Conservation (phyloP, 2,797 vertebrate genomes). For the Hephaestus fuliginosus region DNA sequence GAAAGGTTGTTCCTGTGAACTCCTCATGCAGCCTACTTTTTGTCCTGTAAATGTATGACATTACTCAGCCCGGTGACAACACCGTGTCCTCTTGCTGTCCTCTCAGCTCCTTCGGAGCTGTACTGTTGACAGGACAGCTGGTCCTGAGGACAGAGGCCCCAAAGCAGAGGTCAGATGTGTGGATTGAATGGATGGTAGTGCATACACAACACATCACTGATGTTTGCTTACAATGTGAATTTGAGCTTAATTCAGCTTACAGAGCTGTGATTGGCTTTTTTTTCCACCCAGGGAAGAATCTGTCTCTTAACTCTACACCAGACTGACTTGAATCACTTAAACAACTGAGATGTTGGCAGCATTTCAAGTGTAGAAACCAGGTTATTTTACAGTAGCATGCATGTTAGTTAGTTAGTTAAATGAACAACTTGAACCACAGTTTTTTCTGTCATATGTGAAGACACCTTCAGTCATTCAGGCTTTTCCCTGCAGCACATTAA, state of each 20-base stretch:
- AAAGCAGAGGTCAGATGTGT: not conserved
- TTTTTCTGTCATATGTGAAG: not conserved
- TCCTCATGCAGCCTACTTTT: too few species aligned
- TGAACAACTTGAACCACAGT: not conserved
- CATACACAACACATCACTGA: not conserved
- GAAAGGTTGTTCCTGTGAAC: not conserved
- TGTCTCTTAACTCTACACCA: not conserved
- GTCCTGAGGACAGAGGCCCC: not conserved
- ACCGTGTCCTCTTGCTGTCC: not conserved
- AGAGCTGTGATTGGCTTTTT: not conserved
- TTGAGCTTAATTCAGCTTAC: not conserved
- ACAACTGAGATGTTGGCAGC: not conserved
- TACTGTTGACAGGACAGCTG: not conserved
- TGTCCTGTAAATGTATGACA: not conserved
- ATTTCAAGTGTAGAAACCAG: not conserved
- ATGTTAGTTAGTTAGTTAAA: not conserved
- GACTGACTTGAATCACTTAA: not conserved
- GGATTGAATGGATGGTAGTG: not conserved
- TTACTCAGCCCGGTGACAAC: not conserved
- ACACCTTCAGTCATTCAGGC: not conserved
- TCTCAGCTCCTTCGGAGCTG: not conserved
- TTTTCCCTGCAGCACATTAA: not conserved
- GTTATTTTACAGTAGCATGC: not conserved
- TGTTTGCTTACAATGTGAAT: not conserved
- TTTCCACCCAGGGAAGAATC: not conserved